Percentiles rank a stretch among this genome's conserved stretches.
These are phyloP conservation scores for Drosophila navojoa DNA, from an alignment of 1,140 invertebrate genomes.

Conservation along the genomic window DNA sequence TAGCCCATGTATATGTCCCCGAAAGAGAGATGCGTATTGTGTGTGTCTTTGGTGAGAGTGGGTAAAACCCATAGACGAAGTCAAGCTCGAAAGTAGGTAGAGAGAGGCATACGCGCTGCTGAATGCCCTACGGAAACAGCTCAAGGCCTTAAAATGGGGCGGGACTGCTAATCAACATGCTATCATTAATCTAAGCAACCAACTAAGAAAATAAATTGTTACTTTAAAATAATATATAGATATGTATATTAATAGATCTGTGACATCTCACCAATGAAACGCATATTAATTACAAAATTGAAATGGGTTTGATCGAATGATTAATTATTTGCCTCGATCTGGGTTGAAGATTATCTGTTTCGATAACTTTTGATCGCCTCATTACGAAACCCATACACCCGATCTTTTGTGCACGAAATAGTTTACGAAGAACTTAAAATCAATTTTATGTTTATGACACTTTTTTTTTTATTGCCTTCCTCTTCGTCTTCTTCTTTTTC, in stretches of 20 bases:
- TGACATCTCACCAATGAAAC: too few species aligned
- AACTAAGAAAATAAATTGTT: too few species aligned
- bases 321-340: too few species aligned
- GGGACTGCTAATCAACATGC: too few species aligned
- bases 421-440: conserved; percentile 53
- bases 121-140: neutral
- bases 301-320: too few species aligned
- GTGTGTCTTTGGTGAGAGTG: conserved; percentile 31
- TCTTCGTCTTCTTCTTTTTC: conserved; percentile 6
- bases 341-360: too few species aligned
- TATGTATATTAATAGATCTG: too few species aligned
- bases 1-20: conserved; percentile 32
- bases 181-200: too few species aligned
- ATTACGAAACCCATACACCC: neutral
- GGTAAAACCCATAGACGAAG: conserved; percentile 46
- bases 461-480: conserved; percentile 37
- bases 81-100: neutral
- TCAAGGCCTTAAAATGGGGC: neutral
- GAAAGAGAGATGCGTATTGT: neutral
- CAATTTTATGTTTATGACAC: conserved; percentile 78
- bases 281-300: too few species aligned
- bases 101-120: neutral
- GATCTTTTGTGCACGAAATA: neutral
- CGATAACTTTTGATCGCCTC: neutral
- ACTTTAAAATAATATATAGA: too few species aligned